Conservation (phyloP, 2,113 vertebrate genomes). For the Hydrochoerus hydrochaeris region DNA sequence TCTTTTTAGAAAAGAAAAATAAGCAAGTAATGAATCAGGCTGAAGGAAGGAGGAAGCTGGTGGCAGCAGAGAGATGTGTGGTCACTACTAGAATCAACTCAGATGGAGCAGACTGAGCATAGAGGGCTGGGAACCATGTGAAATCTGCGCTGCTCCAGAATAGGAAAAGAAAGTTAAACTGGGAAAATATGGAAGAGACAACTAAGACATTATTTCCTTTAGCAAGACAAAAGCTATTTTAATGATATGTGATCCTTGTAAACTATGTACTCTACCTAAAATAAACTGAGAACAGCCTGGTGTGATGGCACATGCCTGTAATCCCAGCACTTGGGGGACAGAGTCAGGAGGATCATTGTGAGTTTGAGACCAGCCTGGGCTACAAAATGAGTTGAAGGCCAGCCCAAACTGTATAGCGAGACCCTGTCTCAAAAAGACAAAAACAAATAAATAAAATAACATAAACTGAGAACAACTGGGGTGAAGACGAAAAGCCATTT, state of each 20-base stretch:
- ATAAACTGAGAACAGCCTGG: neutral
- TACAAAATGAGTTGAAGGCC: too few relatives aligned
- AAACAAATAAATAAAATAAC: too few relatives aligned
- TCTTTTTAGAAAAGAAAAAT: neutral
- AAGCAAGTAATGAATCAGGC: neutral
- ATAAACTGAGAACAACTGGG: too few relatives aligned
- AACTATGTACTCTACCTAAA: neutral
- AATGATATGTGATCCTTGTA: neutral
- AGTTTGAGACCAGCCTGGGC: too few relatives aligned
- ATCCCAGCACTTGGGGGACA: too few relatives aligned
- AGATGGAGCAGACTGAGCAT: neutral
- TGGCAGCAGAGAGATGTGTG: neutral
- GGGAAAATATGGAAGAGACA: neutral
- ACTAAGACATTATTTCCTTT: neutral
- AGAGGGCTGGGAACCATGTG: neutral
- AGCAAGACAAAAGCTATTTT: neutral
- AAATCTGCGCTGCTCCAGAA: neutral
- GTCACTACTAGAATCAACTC: neutral
- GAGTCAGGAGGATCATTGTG: too few relatives aligned
- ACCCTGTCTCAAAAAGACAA: too few relatives aligned
- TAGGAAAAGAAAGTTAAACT: neutral
- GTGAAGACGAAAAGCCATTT: neutral
- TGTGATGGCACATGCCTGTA: too few relatives aligned
- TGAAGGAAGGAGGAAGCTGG: neutral
- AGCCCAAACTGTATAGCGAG: too few relatives aligned